Percentiles rank a stretch among this genome's conserved stretches.
phyloP scores from a whole-genome alignment of 2,113 vertebrate genomes.

The Salvelinus fontinalis region DNA sequence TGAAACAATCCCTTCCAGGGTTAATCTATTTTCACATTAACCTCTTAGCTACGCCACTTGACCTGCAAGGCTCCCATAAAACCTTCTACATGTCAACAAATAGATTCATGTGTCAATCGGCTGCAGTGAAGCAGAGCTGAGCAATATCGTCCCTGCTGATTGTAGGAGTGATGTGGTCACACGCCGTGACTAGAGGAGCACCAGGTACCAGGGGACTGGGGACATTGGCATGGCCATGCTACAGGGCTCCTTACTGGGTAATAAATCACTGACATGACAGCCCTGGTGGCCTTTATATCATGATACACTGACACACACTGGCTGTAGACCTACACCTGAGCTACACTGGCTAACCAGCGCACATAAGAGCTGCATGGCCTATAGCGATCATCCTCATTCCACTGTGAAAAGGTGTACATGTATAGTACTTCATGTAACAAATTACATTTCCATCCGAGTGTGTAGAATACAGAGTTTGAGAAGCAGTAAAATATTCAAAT shows the following conservation, averaged over 20 bases:
- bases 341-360: neutral
- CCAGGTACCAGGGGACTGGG: constrained; percentile 6
- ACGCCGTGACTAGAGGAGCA: neutral
- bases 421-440: neutral
- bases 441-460: neutral
- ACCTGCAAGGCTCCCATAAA: constrained; percentile 54
- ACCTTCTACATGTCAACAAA: constrained; percentile 49
- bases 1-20: constrained; percentile 32
- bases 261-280: constrained; percentile 74
- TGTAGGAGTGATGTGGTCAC: constrained; percentile 53
- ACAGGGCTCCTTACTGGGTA: constrained; percentile 43
- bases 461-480: neutral
- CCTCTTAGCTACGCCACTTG: constrained; percentile 46
- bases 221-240: constrained; percentile 43
- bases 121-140: constrained; percentile 58
- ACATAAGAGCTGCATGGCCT: neutral
- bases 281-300: constrained; percentile 56
- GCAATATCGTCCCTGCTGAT: constrained; percentile 61
- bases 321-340: neutral
- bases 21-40: constrained; percentile 71
- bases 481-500: neutral
- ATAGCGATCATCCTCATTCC: neutral
- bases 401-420: neutral
- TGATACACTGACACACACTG: constrained; percentile 7
- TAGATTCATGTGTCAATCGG: constrained; percentile 67